These are phyloP conservation scores for Leptarthrus brevirostris DNA, from an alignment of 2,888 invertebrate genomes.

Conservation along the genomic window DNA sequence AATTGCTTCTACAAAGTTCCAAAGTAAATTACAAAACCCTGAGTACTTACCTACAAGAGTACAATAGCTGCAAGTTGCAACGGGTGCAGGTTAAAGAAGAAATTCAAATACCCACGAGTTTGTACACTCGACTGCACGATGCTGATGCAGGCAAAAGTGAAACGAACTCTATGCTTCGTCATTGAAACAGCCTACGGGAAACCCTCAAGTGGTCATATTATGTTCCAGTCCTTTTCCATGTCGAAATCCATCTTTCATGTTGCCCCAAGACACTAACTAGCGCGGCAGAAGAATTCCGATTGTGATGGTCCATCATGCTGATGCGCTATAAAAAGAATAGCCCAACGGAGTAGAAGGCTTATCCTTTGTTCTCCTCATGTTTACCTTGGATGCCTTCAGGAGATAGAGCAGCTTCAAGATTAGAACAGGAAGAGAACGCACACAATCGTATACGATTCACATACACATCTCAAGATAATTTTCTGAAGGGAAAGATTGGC, in stretches of 20 bases:
- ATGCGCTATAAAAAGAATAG: slow-evolving; percentile 46
- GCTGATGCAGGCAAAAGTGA: slow-evolving; percentile 47
- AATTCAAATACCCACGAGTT: slow-evolving; percentile 52
- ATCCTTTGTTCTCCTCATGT: slow-evolving; percentile 53
- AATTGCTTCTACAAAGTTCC: no score
- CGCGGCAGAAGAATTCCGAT: slow-evolving; percentile 49
- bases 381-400: slow-evolving; percentile 52
- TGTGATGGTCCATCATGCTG: slow-evolving; percentile 48
- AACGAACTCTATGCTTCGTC: slow-evolving; percentile 50
- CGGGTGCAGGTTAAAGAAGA: slow-evolving; percentile 48
- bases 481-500: not conserved
- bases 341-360: slow-evolving; percentile 35
- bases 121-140: slow-evolving; percentile 14
- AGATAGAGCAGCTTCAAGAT: slow-evolving; percentile 49
- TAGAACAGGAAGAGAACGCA: slow-evolving; percentile 44
- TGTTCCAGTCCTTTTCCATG: slow-evolving; percentile 50
- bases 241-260: slow-evolving; percentile 52
- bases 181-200: slow-evolving; percentile 41
- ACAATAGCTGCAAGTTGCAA: no score
- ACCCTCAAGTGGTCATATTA: slow-evolving; percentile 54
- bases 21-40: not conserved
- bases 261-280: slow-evolving; percentile 51
- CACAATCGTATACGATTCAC: not conserved
- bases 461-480: not conserved
- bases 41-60: not conserved